A percentile compares a stretch with the other conserved stretches of the same genome.
Conservation (phyloP, 92 coral and sea anemone genomes). For the Palythoa grandis region DNA sequence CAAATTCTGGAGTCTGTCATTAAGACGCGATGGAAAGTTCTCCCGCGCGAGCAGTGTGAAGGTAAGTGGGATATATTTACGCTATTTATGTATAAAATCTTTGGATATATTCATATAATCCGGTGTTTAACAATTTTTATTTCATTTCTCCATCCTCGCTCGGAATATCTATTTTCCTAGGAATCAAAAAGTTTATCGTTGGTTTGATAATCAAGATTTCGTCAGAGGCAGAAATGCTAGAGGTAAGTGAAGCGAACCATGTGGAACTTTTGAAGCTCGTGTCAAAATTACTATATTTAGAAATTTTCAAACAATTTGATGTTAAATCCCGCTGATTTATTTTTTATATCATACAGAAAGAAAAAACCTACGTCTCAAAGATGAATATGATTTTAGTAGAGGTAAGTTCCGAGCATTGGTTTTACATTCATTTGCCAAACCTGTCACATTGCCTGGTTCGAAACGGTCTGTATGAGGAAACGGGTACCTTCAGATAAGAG, state of each 20-base stretch:
- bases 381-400: conserved; percentile 97
- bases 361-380: conserved; percentile 91
- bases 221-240: conserved; percentile 78
- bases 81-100: not conserved
- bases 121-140: not conserved
- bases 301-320: not conserved
- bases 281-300: conserved; percentile 34
- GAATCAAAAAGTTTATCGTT: conserved; percentile 96
- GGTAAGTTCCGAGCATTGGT: conserved; percentile 63
- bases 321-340: not conserved
- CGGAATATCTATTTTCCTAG: conserved; percentile 43
- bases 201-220: conserved; percentile 97
- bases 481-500: too few relatives aligned
- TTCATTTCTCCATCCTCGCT: too few relatives aligned
- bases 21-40: conserved; percentile 98
- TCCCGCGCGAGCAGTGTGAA: conserved; percentile 96
- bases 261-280: conserved; percentile 16
- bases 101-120: not conserved
- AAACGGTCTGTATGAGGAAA: not conserved
- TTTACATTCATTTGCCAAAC: conserved; percentile 10
- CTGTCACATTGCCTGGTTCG: not conserved
- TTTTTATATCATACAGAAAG: conserved; percentile 71
- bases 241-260: conserved; percentile 61
- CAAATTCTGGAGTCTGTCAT: conserved; percentile 97
- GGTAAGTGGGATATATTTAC: conserved; percentile 65